phyloP scores from a whole-genome alignment of 2,797 vertebrate genomes.

The Fistularia commersonii region DNA sequence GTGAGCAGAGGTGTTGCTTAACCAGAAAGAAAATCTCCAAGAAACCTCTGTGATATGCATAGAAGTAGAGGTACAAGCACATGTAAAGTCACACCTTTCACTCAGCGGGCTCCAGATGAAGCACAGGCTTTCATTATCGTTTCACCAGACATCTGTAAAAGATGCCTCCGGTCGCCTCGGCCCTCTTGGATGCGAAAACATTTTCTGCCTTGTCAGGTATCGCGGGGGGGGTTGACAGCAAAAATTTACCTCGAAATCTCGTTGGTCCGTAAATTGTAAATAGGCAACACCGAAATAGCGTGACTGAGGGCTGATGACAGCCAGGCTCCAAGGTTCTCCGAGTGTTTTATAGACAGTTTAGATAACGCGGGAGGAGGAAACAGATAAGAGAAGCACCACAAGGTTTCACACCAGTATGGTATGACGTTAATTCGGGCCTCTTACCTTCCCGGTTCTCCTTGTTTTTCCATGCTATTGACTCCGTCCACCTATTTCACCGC shows the following conservation, averaged over 20 bases:
- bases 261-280: slow-evolving; percentile 7
- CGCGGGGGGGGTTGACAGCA: slow-evolving; percentile 15
- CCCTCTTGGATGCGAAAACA: too few relatives aligned
- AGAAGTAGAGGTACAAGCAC: slow-evolving; percentile 7
- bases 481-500: too few relatives aligned
- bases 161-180: too few relatives aligned
- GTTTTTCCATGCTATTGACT: too few relatives aligned
- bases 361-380: too few relatives aligned
- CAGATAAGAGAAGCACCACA: too few relatives aligned
- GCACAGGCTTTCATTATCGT: slow-evolving; percentile 12
- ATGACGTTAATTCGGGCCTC: too few relatives aligned
- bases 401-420: too few relatives aligned
- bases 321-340: not conserved
- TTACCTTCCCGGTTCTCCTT: slow-evolving; percentile 2
- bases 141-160: too few relatives aligned
- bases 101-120: slow-evolving; percentile 26
- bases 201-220: too few relatives aligned
- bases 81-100: slow-evolving; percentile 34
- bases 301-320: slow-evolving; percentile 12
- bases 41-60: slow-evolving; percentile 46
- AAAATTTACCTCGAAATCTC: slow-evolving; percentile 43
- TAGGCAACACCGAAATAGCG: not conserved
- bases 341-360: slow-evolving; percentile 10
- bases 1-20: slow-evolving; percentile 12
- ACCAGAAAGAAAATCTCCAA: slow-evolving; percentile 20